Base-by-base conservation (phyloP, 2,113 vertebrate genomes). In the Podarcis cretensis region DNA sequence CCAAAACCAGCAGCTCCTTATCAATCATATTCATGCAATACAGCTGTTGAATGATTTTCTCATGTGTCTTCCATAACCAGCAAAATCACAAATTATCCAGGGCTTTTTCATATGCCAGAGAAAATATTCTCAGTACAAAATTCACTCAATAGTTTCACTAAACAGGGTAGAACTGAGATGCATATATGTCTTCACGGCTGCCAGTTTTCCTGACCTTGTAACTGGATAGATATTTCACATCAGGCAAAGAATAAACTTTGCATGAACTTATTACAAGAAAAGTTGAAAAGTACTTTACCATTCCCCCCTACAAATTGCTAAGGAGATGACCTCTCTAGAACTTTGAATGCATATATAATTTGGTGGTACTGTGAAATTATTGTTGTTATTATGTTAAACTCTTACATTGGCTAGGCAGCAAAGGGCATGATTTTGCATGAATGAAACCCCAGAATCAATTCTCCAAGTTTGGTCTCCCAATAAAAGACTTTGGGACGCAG, bases 61-160 rank as follows among this genome's bases (percentile, higher is more conserved):
- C 92, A 91, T 75, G 40, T n/a, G 35, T 40, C 78, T 82, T 13
- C 68, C 18, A 83, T 85, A 63, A 83, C 1, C 3, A 63, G 35
- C 35, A 66, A 69, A 87, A 75, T 12, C 54, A 82, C 27, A 92
- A 68, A 14, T 54, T 32, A 4, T 86, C 73, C 68, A 90, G 83
- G 88, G 27, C 40, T 69, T 1, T 75, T 37, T 13, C 18, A 1
- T 37, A 16, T 59, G n/a, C 23, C 9, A n/a, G 27, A 16, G 10
- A n/a, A 23, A 9, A 35, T 7, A 63, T 32, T 63, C 59, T 20
- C 54, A 81, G n/a, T 59, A n/a, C 32, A 2, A 90, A 68, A 18
- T 69, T 68, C 5, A 4, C 65, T 30, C 71, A 78, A 74, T 9
- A 27, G 71, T 35, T 87, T 43, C 23, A 81, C 13, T 74, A 76